phyloP scores from a whole-genome alignment of 1,140 invertebrate genomes.

The Neodiprion lecontei region DNA sequence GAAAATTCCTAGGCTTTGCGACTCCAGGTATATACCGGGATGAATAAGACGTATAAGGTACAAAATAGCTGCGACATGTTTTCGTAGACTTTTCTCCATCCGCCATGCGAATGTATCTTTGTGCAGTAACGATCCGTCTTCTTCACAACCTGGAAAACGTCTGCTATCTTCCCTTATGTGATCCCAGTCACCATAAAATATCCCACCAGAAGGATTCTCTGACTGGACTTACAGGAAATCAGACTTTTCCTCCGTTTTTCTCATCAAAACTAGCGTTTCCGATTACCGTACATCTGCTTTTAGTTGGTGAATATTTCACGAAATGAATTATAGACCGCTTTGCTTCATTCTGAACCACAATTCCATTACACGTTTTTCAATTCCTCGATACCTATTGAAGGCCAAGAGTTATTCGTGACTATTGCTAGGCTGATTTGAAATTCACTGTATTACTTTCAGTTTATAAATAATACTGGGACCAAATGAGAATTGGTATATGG shows the following conservation, averaged over 20 bases:
- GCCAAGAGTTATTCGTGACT: too few relatives aligned
- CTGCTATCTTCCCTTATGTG: neutral
- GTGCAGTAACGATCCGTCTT: neutral
- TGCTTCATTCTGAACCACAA: too few relatives aligned
- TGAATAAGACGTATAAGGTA: conserved; percentile 37
- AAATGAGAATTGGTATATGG: neutral
- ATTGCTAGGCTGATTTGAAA: neutral
- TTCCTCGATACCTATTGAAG: too few relatives aligned
- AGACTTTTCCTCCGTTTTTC: too few relatives aligned
- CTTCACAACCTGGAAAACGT: neutral
- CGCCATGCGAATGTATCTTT: neutral
- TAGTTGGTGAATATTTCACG: too few relatives aligned
- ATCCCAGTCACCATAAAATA: neutral
- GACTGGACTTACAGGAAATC: too few relatives aligned
- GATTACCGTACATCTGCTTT: too few relatives aligned
- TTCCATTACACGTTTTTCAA: too few relatives aligned
- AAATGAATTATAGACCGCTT: too few relatives aligned
- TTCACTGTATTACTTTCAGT: neutral
- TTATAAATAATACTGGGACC: neutral
- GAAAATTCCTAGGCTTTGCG: conserved; percentile 34
- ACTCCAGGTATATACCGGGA: conserved; percentile 22
- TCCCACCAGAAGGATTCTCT: neutral
- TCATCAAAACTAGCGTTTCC: too few relatives aligned
- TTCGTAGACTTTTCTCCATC: conserved; percentile 8
- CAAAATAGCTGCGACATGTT: conserved; percentile 14